phyloP scores from a whole-genome alignment of 2,113 vertebrate genomes.

The Perca fluviatilis region DNA sequence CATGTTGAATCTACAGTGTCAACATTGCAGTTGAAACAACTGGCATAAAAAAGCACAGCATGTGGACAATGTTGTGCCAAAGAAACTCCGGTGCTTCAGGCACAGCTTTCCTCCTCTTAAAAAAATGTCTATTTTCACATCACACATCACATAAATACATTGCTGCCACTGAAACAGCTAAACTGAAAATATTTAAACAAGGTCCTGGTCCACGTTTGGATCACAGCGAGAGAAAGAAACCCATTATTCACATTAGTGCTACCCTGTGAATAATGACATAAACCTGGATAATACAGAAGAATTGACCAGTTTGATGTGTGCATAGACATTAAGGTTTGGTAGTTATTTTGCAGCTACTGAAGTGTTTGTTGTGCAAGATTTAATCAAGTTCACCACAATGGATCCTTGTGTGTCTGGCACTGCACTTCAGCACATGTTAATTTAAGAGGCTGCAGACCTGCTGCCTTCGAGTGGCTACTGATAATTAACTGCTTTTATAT shows the following conservation, averaged over 20 bases:
- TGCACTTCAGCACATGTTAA: neutral
- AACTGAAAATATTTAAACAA: conserved; percentile 23
- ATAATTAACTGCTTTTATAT: neutral
- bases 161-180: neutral
- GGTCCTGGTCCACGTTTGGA: conserved; percentile 12
- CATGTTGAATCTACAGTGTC: conserved; percentile 35
- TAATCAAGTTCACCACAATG: neutral
- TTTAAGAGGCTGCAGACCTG: neutral
- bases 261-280: neutral
- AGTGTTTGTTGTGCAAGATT: conserved; percentile 1
- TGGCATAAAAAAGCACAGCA: conserved; percentile 33
- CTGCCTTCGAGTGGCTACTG: neutral
- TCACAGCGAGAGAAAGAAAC: conserved; percentile 2
- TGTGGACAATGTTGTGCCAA: conserved; percentile 22
- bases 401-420: neutral
- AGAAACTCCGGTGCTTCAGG: conserved; percentile 8
- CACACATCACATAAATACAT: conserved; percentile 8
- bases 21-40: conserved; percentile 39
- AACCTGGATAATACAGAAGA: neutral
- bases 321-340: neutral
- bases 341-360: neutral
- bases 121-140: conserved; percentile 22
- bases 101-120: conserved; percentile 1
- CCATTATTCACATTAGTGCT: neutral
- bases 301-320: conserved; percentile 1